phyloP scores from a whole-genome alignment of 2,113 vertebrate genomes.

The Percopsis transmontana region DNA sequence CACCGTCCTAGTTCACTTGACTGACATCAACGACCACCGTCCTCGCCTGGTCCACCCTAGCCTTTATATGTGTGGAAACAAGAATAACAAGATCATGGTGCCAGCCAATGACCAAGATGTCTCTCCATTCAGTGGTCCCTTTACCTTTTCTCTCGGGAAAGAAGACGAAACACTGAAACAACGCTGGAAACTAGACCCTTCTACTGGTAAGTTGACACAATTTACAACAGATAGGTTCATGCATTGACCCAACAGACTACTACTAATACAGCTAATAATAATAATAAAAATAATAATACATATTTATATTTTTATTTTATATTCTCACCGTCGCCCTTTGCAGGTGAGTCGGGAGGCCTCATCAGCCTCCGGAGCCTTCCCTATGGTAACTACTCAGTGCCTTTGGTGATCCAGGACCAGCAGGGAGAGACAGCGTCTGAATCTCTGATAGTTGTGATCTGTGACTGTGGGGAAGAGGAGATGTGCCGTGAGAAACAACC shows the following conservation, averaged over 20 bases:
- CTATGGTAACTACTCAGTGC: constrained; percentile 73
- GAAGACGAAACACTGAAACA: constrained; percentile 26
- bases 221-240: background rate
- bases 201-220: constrained; percentile 51
- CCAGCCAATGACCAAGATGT: constrained; percentile 58
- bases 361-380: constrained; percentile 63
- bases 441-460: constrained; percentile 65
- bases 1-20: constrained; percentile 75
- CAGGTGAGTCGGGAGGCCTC: constrained; percentile 64
- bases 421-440: constrained; percentile 61
- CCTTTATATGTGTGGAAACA: constrained; percentile 70
- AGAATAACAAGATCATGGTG: constrained; percentile 39
- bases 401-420: constrained; percentile 74
- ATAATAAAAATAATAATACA: too few species aligned
- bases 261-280: too few species aligned
- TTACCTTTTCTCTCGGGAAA: constrained; percentile 70
- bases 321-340: background rate
- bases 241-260: too few species aligned
- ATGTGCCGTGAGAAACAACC: constrained; percentile 37
- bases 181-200: constrained; percentile 75
- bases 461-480: constrained; percentile 59
- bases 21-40: constrained; percentile 75
- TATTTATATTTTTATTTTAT: too few species aligned
- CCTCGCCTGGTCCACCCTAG: constrained; percentile 59
- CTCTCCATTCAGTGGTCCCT: constrained; percentile 71